Percentiles rank a stretch among this genome's conserved stretches.
Evolutionary conservation across 2,113 vertebrate species (phyloP).

Genomic region (Sapayoa aenigma): DNA sequence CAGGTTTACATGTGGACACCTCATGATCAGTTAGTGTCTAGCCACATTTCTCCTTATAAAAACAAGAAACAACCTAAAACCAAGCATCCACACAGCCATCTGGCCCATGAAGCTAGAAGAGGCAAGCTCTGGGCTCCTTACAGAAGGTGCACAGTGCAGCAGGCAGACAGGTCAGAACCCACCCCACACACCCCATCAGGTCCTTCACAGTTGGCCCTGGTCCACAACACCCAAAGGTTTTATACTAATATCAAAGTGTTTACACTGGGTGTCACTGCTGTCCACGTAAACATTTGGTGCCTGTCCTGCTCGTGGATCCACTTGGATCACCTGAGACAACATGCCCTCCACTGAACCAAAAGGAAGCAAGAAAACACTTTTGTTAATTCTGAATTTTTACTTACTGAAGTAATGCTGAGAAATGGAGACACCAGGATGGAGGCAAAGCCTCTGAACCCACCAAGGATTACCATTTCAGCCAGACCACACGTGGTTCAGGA

Average conservation of each 20-base stretch:
- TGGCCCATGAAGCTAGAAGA: background rate
- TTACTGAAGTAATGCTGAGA: background rate
- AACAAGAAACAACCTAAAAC: background rate
- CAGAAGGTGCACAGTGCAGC: background rate
- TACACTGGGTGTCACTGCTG: background rate
- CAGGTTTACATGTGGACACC: background rate
- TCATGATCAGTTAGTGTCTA: background rate
- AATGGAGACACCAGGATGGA: fast-evolving
- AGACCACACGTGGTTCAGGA: background rate
- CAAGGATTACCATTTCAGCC: background rate
- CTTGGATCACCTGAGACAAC: background rate
- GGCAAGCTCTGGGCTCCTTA: background rate
- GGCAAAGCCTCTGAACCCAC: background rate
- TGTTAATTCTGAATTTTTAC: background rate
- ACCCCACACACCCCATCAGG: too few relatives aligned
- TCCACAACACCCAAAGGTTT: background rate
- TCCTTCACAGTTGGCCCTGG: background rate
- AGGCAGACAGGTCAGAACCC: background rate
- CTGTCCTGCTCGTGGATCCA: background rate
- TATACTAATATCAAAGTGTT: background rate
- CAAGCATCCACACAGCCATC: background rate
- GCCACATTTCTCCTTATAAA: background rate
- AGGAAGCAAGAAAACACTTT: background rate
- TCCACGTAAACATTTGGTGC: background rate
- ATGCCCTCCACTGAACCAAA: background rate